Evolutionary conservation across 2,113 vertebrate genomes (phyloP), one percentile per base, ranked within the genome.

Genomic region (Sardina pilchardus): DNA sequence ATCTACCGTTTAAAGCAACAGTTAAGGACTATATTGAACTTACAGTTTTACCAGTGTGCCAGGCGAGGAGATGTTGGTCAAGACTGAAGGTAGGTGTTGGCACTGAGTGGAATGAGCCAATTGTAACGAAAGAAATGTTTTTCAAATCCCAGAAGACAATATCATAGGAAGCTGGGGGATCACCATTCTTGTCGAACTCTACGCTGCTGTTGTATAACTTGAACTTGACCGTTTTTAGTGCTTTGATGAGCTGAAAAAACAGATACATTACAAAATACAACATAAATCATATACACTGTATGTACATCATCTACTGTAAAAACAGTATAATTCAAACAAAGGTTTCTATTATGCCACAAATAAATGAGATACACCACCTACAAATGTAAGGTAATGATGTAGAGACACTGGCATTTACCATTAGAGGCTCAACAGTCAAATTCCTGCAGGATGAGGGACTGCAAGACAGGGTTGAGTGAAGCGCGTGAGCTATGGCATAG

Each of bases 111-210:
- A 92, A 95, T 1, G 91, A 92, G 30, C 95, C 95, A 0, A 96
- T 85, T 24, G 91, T 78, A 0, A 82, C 81, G 3, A 82, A 90
- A 50, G 9, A 0, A 0, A 26, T 43, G 2, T 90, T 88, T 0
- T 0, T 90, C 94, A 93, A 95, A 0, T 93, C 91, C 95, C 95
- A 96, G 78, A 82, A 82, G 19, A 95, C 5, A 3, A 96, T 88
- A 84, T 94, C 56, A 0, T 94, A 96, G 81, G 90, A 87, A n/a
- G 90, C 90, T 1, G 17, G 19, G 0, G 92, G 87, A 81, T 95
- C 92, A 24, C 95, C 94, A 0, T 88, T 90, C 63, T 89, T 6
- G 0, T 95, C 91, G 2, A 96, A 96, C 6, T 86, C 87, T 82
- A 96, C 81, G 8, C 0, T 85, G 24, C 92, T 89, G 0, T 90